Evolutionary conservation across 1,140 invertebrate genomes (phyloP).

Genomic region (Hypothenemus hampei): DNA sequence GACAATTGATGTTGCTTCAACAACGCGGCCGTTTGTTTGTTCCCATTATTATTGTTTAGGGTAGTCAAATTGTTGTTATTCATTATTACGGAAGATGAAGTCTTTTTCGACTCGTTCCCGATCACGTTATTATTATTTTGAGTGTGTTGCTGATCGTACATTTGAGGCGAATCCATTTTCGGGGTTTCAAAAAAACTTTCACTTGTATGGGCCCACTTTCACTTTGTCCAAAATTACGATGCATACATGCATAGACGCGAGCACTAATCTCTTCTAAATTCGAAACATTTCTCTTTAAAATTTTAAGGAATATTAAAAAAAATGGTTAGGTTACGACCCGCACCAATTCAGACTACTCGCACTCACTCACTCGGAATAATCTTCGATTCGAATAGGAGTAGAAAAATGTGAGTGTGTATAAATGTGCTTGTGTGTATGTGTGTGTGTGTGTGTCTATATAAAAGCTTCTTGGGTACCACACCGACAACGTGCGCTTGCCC

Average conservation of each 20-base stretch:
- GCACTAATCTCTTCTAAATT: too few species aligned
- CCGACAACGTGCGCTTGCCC: conserved; percentile 45
- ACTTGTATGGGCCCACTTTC: conserved; percentile 38
- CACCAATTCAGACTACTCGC: conserved; percentile 20
- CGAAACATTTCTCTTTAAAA: too few species aligned
- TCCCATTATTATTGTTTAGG: conserved; percentile 44
- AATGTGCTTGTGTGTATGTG: neutral
- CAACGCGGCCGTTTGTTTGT: conserved; percentile 43
- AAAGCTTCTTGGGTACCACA: conserved; percentile 43
- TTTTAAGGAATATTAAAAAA: too few species aligned
- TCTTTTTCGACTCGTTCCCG: conserved; percentile 41
- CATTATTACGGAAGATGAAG: conserved; percentile 43
- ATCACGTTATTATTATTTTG: conserved; percentile 39
- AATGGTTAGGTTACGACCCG: too few species aligned
- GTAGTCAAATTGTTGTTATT: conserved; percentile 44
- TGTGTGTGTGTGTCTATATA: too few species aligned
- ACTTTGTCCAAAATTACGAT: conserved; percentile 35
- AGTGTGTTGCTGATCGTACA: conserved; percentile 58
- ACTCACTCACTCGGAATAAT: conserved; percentile 26
- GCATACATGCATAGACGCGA: too few species aligned
- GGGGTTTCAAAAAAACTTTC: conserved; percentile 34
- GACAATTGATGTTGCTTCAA: conserved; percentile 51
- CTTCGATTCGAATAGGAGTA: neutral
- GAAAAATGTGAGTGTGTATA: neutral
- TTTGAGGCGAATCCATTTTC: conserved; percentile 66